Conservation (phyloP, 2,113 vertebrate genomes). For the Mastomys natalensis region DNA sequence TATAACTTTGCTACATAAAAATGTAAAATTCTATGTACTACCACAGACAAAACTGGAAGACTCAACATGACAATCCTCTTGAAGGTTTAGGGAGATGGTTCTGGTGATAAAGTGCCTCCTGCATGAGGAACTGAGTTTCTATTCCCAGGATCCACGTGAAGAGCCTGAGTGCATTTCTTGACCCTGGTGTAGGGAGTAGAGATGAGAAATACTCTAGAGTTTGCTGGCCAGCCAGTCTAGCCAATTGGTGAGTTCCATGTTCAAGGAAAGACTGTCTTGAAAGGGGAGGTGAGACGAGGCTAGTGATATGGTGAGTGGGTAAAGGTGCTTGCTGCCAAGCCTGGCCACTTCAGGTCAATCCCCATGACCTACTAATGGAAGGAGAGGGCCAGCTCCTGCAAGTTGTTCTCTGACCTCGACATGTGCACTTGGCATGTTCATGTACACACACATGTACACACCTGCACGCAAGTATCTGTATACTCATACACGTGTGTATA, state of each 20-base stretch:
- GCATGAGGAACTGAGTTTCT: background rate
- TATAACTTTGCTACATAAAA: background rate
- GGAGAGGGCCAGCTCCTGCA: background rate
- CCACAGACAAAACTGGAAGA: conserved; percentile 19
- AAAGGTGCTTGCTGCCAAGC: background rate
- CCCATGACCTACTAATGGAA: background rate
- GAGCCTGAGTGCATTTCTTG: background rate
- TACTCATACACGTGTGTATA: no score
- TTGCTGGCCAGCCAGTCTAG: background rate
- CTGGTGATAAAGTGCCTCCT: background rate
- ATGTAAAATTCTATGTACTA: conserved; percentile 12
- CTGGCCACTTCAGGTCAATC: background rate
- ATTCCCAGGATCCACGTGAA: background rate
- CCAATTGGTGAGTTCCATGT: background rate
- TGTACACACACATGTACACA: background rate
- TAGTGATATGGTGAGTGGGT: background rate
- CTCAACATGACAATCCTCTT: background rate
- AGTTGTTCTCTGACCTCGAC: background rate
- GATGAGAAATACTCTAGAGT: background rate
- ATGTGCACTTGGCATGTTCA: background rate
- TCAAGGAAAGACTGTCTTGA: background rate
- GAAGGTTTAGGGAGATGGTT: background rate
- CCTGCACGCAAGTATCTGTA: no score
- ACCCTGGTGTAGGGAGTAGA: background rate
- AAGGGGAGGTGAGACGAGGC: background rate